Conservation (phyloP, 2,797 vertebrate genomes). For the Bovichtus diacanthus region DNA sequence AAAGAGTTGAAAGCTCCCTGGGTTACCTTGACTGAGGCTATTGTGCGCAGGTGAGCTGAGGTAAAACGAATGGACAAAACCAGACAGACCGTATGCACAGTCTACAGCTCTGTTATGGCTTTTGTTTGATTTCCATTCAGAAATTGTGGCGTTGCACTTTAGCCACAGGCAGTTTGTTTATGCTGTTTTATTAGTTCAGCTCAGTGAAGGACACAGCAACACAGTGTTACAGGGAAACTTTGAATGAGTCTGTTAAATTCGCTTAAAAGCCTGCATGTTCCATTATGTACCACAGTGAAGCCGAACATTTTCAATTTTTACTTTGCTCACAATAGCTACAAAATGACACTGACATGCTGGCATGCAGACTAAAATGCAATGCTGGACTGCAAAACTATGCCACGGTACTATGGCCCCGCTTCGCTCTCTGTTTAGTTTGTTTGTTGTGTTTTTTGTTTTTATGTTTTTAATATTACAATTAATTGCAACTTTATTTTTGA, state of each 20-base stretch:
- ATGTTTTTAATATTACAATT: too few species aligned
- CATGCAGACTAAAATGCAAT: too few species aligned
- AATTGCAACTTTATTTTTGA: not conserved
- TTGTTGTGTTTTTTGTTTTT: too few species aligned
- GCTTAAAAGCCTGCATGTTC: not conserved
- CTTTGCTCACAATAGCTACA: not conserved
- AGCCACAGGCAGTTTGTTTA: not conserved
- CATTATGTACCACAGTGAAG: not conserved
- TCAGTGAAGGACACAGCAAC: not conserved
- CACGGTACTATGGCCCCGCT: too few species aligned
- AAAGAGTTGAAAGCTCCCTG: not conserved
- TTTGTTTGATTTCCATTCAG: not conserved
- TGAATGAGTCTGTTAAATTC: not conserved
- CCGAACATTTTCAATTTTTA: not conserved
- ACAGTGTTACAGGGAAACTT: not conserved
- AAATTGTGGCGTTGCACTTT: not conserved
- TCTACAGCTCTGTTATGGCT: not conserved
- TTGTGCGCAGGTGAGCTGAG: slow-evolving; percentile 7
- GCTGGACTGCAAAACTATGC: too few species aligned
- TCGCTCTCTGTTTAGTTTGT: not conserved
- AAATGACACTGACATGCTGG: too few species aligned
- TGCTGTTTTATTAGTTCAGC: not conserved
- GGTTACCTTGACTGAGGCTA: not conserved
- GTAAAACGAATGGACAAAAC: not conserved
- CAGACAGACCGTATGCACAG: not conserved